A percentile compares a stretch with the other conserved stretches of the same genome.
Evolutionary conservation across 1,140 invertebrate genomes (phyloP).

Genomic region (Pollicipes pollicipes): DNA sequence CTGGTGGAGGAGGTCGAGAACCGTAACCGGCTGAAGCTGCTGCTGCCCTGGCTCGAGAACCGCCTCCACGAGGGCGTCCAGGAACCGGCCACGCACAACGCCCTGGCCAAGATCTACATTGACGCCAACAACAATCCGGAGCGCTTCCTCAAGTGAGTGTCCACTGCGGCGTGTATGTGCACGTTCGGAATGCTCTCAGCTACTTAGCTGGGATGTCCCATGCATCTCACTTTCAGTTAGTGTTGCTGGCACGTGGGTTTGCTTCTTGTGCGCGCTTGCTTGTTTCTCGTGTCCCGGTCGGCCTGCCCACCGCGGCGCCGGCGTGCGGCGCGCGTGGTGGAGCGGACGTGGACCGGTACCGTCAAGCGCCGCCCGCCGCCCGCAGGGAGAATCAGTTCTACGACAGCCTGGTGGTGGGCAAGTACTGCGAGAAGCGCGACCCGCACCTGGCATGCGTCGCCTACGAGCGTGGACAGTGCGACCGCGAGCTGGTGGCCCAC

Average conservation of each 20-base stretch:
- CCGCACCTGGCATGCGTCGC: constrained; percentile 97
- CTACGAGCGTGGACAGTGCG: constrained; percentile 94
- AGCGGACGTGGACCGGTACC: no score
- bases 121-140: constrained; percentile 99
- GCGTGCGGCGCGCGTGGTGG: no score
- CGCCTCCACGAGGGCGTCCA: constrained; percentile 88
- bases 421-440: constrained; percentile 98
- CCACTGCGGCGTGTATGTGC: no score
- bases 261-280: no score
- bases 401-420: constrained; percentile 55
- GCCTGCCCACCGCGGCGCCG: no score
- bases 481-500: constrained; percentile 90
- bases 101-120: constrained; percentile 98
- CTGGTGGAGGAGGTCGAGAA: constrained; percentile 97
- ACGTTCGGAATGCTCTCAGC: no score
- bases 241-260: no score
- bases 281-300: no score
- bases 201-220: no score
- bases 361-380: no score
- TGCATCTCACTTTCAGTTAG: no score
- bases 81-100: constrained; percentile 97
- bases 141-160: constrained; percentile 78
- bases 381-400: constrained; percentile 75
- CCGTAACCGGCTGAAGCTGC: constrained; percentile 82
- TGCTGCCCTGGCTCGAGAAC: constrained; percentile 92